These are phyloP conservation scores for Chaenodraco wilsoni DNA, from an alignment of 2,797 vertebrate species.

Conservation along the genomic window DNA sequence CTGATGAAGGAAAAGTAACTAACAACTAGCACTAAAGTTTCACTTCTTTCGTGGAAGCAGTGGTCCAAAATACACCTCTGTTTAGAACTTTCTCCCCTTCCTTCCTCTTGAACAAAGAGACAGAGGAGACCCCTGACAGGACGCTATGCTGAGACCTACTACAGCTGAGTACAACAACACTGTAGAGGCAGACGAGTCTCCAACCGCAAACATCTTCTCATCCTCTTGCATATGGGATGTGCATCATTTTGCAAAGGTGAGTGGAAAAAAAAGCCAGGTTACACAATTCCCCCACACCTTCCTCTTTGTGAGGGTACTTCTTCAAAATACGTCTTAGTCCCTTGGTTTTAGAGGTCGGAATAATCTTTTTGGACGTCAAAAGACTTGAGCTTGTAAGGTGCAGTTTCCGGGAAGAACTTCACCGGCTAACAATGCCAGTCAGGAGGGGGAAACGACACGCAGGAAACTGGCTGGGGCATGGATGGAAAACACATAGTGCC, in stretches of 20 bases:
- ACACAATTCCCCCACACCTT: slow-evolving; percentile 29
- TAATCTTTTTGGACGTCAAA: slow-evolving; percentile 8
- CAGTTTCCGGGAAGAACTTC: slow-evolving; percentile 37
- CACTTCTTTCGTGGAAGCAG: slow-evolving; percentile 48
- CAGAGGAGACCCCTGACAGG: slow-evolving; percentile 2
- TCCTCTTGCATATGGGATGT: slow-evolving; percentile 25
- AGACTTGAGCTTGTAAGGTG: slow-evolving; percentile 18
- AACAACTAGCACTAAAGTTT: slow-evolving; percentile 11
- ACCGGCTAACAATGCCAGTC: slow-evolving; percentile 58
- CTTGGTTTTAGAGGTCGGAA: neutral
- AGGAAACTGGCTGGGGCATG: slow-evolving; percentile 70
- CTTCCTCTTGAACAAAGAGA: slow-evolving; percentile 45
- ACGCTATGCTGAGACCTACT: neutral
- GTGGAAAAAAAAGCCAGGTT: neutral
- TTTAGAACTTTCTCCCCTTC: slow-evolving; percentile 42
- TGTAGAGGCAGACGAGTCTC: slow-evolving; percentile 21
- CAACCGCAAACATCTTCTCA: slow-evolving; percentile 15
- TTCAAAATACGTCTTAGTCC: slow-evolving; percentile 7
- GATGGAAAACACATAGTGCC: slow-evolving; percentile 57
- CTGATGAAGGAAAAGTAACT: slow-evolving; percentile 27
- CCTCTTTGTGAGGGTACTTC: slow-evolving; percentile 49
- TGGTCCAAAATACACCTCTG: slow-evolving; percentile 57
- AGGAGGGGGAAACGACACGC: slow-evolving; percentile 57
- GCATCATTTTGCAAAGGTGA: slow-evolving; percentile 63
- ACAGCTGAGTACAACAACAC: neutral